Evolutionary conservation across 2,797 vertebrate species (phyloP).

Genomic region (Apodemus agrarius): DNA sequence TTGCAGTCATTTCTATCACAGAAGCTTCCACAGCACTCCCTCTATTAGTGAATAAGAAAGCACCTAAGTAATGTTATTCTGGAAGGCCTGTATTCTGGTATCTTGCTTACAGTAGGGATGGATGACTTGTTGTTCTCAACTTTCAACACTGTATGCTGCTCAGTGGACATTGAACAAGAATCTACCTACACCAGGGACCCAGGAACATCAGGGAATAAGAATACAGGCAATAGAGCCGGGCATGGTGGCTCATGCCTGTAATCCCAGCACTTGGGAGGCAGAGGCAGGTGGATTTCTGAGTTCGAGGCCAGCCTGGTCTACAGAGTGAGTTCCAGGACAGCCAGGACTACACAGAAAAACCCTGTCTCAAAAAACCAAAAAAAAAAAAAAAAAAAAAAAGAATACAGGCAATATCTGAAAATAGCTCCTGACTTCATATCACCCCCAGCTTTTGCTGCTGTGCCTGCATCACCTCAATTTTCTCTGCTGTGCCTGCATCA

Average conservation of each 20-base stretch:
- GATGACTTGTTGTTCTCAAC: background rate
- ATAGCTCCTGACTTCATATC: background rate
- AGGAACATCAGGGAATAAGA: background rate
- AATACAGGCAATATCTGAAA: background rate
- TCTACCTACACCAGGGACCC: background rate
- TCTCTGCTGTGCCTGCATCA: background rate
- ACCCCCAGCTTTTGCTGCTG: background rate
- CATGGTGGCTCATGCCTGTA: too few relatives aligned
- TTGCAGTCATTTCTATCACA: background rate
- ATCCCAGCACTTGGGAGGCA: too few relatives aligned
- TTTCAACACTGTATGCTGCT: background rate
- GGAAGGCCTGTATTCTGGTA: constrained; percentile 4
- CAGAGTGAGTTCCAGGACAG: too few relatives aligned
- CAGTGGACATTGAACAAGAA: background rate
- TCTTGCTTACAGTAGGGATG: background rate
- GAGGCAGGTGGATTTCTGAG: too few relatives aligned
- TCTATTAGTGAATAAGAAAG: background rate
- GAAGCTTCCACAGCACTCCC: background rate
- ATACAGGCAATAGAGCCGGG: background rate
- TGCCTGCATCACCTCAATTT: background rate
- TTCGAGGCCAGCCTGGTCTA: too few relatives aligned
- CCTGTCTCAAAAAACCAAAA: too few relatives aligned
- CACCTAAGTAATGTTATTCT: background rate
- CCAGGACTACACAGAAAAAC: too few relatives aligned
- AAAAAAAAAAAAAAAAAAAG: too few relatives aligned